Base-by-base conservation (phyloP, 2,888 invertebrate genomes). In the Polydrusus tereticollis region DNA sequence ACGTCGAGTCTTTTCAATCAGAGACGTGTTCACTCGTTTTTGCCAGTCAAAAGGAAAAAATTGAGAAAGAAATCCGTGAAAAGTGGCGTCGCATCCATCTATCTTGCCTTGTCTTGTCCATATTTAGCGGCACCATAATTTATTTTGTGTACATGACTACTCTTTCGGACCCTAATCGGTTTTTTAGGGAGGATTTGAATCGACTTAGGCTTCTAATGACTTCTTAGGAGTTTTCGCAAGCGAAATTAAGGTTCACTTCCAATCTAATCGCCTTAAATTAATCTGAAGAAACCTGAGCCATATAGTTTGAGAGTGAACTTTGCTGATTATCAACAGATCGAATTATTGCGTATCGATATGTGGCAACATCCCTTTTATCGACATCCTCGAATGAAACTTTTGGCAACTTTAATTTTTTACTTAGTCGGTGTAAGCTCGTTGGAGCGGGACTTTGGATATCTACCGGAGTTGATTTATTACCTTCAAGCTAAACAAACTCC, bases 81-180 rank as follows among this genome's bases (percentile, higher is more conserved):
- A 69, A 69, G 63, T 73, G 73, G 68, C 70, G 68, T 71, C 75
- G 65, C 70, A 77, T 77, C 76, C 80, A 83, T 83, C 81, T 78
- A 81, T 83, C 83, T 81, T 80, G 82, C 81, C 82, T 79, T 79
- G 79, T 79, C 80, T 78, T 82, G 81, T 81, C 80, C 80, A 81
- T 81, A 81, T 82, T 82, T 81, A 81, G 78, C 74, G 73, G 78
- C 73, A 69, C 76, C 74, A 81, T 82, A 82, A 82, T 82, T 82
- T 81, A 83, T 83, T 82, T 83, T 80, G 76, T 82, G 82, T 79
- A 79, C 82, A 81, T 80, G 81, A 80, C 79, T 78, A 78, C 75
- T 75, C 76, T 74, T 79, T 79, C 43, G 77, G 78, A 62, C 72
- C n/a, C 73, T 76, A 78, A 78, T 73, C 73, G 69, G 33, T 75